Evolutionary conservation across 2,113 vertebrate species (phyloP), one percentile per base, ranked within the genome.

Genomic region (Etheostoma spectabile): DNA sequence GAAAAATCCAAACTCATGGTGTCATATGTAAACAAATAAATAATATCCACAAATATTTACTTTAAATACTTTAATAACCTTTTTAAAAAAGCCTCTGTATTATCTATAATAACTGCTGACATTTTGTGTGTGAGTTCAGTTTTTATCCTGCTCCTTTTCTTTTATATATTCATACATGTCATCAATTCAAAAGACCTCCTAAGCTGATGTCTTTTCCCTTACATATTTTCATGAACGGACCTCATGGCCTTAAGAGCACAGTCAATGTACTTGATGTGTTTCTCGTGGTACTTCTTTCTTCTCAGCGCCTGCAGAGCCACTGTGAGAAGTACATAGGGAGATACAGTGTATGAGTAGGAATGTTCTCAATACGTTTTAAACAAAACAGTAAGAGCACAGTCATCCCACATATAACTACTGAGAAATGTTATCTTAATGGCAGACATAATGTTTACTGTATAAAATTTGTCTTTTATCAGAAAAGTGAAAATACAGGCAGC

Each of bases 211-310:
- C 22, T 51, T 38, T 30, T 16, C 30, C 27, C 87, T 84, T 60
- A 89, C 84, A 27, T 73, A 62, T 74, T 38, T 46, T 79, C 1
- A 1, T 13, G 33, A 79, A 59, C 19, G 1, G 51, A 72, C 65
- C 7, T 65, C 74, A 64, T 48, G 51, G 80, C 70, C 30, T 78
- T 38, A 0, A 66, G 1, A 30, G 64, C 24, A 5, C 69, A 53
- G 53, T 80, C 59, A 3, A 71, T 65, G 65, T 48, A 15, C 45
- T 63, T 74, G 16, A 84, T 66, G 19, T 71, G 49, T 18, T 77
- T 78, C 64, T 78, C 55, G 3, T 35, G 71, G 16, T 38, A 48
- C 73, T 69, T 77, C 77, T 77, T 88, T 45, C 68, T 83, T 61
- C 35, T 77, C 35, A 83, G 67, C 0, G 52, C 77, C 72, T 74